Conservation (phyloP, 2,888 invertebrate genomes). For the Mythimna pallens region DNA sequence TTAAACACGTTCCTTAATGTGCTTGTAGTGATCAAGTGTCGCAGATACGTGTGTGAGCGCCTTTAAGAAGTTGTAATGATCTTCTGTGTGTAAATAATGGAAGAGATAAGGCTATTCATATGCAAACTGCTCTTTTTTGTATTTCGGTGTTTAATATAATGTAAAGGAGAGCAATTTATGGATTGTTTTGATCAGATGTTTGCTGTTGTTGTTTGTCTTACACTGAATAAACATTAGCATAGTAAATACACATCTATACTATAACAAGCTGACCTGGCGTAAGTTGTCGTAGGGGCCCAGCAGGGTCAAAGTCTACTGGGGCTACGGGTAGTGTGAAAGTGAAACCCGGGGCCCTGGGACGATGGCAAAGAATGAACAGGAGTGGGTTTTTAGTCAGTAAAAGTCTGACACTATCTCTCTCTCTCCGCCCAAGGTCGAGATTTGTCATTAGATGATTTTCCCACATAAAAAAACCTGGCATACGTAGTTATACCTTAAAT, state of each 20-base stretch:
- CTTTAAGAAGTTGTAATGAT: conserved; percentile 82
- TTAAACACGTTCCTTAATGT: conserved; percentile 88
- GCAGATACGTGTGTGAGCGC: conserved; percentile 76
- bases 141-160: conserved; percentile 48
- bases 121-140: conserved; percentile 76
- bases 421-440: no score
- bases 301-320: no score
- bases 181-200: conserved; percentile 7
- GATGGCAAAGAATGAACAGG: no score
- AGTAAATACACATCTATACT: neutral
- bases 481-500: no score
- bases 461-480: no score
- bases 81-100: conserved; percentile 78
- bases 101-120: conserved; percentile 74
- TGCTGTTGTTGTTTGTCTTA: conserved; percentile 18
- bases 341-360: no score
- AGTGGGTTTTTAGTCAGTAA: no score
- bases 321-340: no score
- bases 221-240: neutral
- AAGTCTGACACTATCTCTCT: no score
- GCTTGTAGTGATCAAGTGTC: conserved; percentile 82
- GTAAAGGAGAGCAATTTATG: conserved; percentile 37
- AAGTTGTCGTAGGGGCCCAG: no score
- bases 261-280: no score
- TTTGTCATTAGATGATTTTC: no score